Conservation (phyloP, 2,888 invertebrate species). For the Tupiocoris notatus region DNA sequence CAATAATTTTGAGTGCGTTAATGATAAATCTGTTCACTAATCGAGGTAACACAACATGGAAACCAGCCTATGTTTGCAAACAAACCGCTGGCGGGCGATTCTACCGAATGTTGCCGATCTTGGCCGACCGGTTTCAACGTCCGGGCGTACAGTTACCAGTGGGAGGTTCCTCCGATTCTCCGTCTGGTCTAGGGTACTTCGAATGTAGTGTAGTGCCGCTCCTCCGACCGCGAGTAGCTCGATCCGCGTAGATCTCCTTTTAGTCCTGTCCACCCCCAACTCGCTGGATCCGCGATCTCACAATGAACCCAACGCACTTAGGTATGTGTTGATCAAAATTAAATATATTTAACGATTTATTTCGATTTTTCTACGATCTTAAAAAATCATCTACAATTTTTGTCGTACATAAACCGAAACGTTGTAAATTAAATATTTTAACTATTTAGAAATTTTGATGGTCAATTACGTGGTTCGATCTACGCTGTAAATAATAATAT, state of each 20-base stretch:
- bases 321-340: too few species aligned
- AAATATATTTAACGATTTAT: too few species aligned
- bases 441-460: too few species aligned
- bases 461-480: too few species aligned
- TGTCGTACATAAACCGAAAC: too few species aligned
- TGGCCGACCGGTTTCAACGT: background rate
- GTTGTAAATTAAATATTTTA: too few species aligned
- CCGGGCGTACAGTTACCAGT: background rate
- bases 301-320: conserved; percentile 15
- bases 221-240: conserved; percentile 4
- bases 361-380: too few species aligned
- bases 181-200: background rate
- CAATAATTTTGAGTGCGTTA: too few species aligned
- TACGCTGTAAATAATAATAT: too few species aligned
- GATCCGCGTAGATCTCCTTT: background rate
- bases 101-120: background rate
- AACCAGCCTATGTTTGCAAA: background rate
- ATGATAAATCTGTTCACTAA: too few species aligned
- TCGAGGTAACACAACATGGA: too few species aligned
- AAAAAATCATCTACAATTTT: too few species aligned
- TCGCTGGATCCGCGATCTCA: conserved; percentile 23
- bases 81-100: background rate
- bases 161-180: background rate
- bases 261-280: background rate
- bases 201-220: conserved; percentile 34